These are phyloP conservation scores for Amiota minor DNA, from an alignment of 2,888 invertebrate genomes.

Conservation along the genomic window DNA sequence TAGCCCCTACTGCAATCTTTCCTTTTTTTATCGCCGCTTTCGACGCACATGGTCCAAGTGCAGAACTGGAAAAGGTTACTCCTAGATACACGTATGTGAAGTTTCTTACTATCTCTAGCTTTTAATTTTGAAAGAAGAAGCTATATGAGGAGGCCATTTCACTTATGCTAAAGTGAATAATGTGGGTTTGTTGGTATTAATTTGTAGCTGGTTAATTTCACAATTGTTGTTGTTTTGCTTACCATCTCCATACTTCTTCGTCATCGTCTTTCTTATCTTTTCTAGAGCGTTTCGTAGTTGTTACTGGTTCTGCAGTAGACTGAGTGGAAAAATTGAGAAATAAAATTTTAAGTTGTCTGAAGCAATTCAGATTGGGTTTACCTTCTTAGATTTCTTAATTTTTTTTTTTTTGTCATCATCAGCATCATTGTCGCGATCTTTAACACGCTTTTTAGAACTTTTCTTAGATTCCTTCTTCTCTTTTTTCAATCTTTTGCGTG, in stretches of 20 bases:
- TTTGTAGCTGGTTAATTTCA: too few species aligned
- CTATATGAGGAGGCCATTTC: too few species aligned
- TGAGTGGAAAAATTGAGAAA: slow-evolving; percentile 37
- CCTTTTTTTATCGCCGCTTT: too few species aligned
- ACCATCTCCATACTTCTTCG: slow-evolving; percentile 94
- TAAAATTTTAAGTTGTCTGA: not conserved
- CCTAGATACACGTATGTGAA: too few species aligned
- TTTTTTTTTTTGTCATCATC: slow-evolving; percentile 75
- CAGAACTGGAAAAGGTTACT: too few species aligned
- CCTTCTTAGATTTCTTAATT: slow-evolving; percentile 75
- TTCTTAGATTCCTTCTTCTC: slow-evolving; percentile 76
- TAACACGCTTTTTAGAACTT: slow-evolving; percentile 76
- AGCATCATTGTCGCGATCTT: slow-evolving; percentile 75
- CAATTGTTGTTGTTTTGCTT: slow-evolving; percentile 61
- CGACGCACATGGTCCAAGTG: too few species aligned
- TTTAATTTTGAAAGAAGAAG: too few species aligned
- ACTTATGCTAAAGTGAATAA: too few species aligned
- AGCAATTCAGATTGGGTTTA: slow-evolving; percentile 33
- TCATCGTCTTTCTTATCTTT: slow-evolving; percentile 86
- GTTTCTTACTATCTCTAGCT: too few species aligned
- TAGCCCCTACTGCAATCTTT: too few species aligned
- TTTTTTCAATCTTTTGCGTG: slow-evolving; percentile 74
- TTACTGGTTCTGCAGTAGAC: slow-evolving; percentile 55
- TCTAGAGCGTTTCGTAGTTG: slow-evolving; percentile 76
- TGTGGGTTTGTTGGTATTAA: too few species aligned